Evolutionary conservation across 1,140 invertebrate species (phyloP), one percentile per base, ranked within the genome.

Genomic region (Phocides pigmalion): DNA sequence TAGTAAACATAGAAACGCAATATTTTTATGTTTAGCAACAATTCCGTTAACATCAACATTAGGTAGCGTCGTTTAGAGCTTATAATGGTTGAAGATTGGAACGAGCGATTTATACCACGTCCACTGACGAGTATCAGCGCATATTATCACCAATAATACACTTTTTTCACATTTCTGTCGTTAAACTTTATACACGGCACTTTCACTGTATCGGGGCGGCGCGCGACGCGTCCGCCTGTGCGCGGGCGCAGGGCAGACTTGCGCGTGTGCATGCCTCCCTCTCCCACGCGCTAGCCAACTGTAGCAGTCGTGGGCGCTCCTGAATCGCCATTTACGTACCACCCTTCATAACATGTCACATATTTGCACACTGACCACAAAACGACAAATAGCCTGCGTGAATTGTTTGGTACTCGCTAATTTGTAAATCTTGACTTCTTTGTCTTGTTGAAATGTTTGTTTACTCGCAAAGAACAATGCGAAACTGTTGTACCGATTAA

Each of bases 181-280:
- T 41, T 39, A 20, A 51, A 65, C 68, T n/a, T n/a, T n/a, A 66
- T 51, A 46, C 68, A 74, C 68, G 53, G 35, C 70, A 82, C 80
- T 89, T 87, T 87, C 76, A 81, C 81, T 81, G 54, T 39, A 17
- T 42, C 28, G 67, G 44, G 66, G 69, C 62, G 32, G 68, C 42
- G 66, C 25, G 62, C 63, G 66, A 37, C 69, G 69, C 85, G 85
- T 83, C 79, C 81, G 73, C 64, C 58, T 74, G 20, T 65, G 74
- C 82, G 85, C 82, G 62, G 63, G 72, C 84, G 80, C 79, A 87
- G 84, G 85, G 81, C 84, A 75, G 62, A 90, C 87, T 90, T 76
- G 75, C 77, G 79, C 28, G 50, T 35, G 25, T 65, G 22, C 46
- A 20, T 46, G 51, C 53, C 47, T 70, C 84, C 76, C 82, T 75